Base-by-base conservation (phyloP, 2,113 vertebrate genomes). In the Australoheros scitulus region DNA sequence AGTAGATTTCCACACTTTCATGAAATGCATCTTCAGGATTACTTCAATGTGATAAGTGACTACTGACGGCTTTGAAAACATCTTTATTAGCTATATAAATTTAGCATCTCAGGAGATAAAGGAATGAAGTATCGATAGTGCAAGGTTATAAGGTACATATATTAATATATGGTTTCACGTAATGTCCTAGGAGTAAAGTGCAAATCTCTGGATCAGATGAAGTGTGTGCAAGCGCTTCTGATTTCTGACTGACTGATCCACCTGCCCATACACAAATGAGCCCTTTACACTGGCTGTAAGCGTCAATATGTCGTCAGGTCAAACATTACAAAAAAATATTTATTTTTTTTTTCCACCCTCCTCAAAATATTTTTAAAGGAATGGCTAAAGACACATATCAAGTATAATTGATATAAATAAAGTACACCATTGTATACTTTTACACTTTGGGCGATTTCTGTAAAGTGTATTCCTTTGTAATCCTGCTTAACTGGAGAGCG, bases 181-280 rank as follows among this genome's bases (percentile, higher is more conserved):
- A 94, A 84, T 90, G 91, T 92, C 88, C 82, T 93, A 89, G 92
- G 91, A 88, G 90, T 95, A 96, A 96, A 96, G 95, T 96, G 95
- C 95, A 96, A 95, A 91, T 94, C 87, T 93, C 91, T 92, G 92
- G 88, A 93, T 92, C 86, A 85, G 90, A 90, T 92, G 89, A 86
- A 90, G 90, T 92, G 91, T 94, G 94, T 91, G 93, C 93, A 94
- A 94, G 92, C 91, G 57, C 90, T 86, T 91, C 80, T 88, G 90
- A 92, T 84, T 80, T 91, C 85, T 90, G 83, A 89, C 91, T 36
- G 87, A 87, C 86, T 88, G 87, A 89, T 93, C 90, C 82, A 22
- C 82, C 87, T 86, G 85, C 84, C 86, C 91, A 91, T 93, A 92
- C 92, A 92, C 84, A 79, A 84, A 89, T 89, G 89, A 95, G 93